phyloP scores from a whole-genome alignment of 2,888 invertebrate genomes.

The Scaeva pyrastri region DNA sequence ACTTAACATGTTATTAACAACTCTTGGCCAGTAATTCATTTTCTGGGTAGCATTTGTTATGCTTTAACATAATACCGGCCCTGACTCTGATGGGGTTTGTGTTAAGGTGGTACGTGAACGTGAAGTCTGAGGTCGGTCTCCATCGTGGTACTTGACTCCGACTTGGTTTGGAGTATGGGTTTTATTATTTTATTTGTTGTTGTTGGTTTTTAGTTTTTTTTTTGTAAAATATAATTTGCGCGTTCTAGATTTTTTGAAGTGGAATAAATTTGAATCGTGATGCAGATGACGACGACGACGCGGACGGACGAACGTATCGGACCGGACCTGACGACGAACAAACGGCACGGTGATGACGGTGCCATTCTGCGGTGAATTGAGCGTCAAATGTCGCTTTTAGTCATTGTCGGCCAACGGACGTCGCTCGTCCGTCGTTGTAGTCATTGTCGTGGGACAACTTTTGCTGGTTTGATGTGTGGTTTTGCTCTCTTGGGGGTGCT shows the following conservation, averaged over 20 bases:
- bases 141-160: background rate
- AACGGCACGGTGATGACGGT: slow-evolving; percentile 32
- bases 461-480: slow-evolving; percentile 66
- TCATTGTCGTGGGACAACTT: slow-evolving; percentile 19
- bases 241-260: slow-evolving; percentile 71
- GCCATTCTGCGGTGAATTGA: slow-evolving; percentile 65
- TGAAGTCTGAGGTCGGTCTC: slow-evolving; percentile 39
- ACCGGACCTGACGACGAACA: too few species aligned
- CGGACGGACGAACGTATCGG: too few species aligned
- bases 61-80: slow-evolving; percentile 46
- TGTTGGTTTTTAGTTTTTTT: slow-evolving; percentile 31
- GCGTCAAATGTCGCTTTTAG: slow-evolving; percentile 66
- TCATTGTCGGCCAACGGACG: slow-evolving; percentile 38
- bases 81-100: background rate
- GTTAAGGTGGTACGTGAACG: slow-evolving; percentile 25
- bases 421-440: too few species aligned
- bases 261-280: slow-evolving; percentile 75
- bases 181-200: slow-evolving; percentile 7
- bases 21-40: slow-evolving; percentile 75
- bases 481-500: slow-evolving; percentile 71
- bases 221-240: slow-evolving; percentile 68
- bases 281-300: slow-evolving; percentile 37
- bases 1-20: slow-evolving; percentile 78
- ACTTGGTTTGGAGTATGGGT: too few species aligned
- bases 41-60: slow-evolving; percentile 75